These are phyloP conservation scores for Plebejus argus DNA, from an alignment of 2,888 invertebrate genomes.

Conservation along the genomic window DNA sequence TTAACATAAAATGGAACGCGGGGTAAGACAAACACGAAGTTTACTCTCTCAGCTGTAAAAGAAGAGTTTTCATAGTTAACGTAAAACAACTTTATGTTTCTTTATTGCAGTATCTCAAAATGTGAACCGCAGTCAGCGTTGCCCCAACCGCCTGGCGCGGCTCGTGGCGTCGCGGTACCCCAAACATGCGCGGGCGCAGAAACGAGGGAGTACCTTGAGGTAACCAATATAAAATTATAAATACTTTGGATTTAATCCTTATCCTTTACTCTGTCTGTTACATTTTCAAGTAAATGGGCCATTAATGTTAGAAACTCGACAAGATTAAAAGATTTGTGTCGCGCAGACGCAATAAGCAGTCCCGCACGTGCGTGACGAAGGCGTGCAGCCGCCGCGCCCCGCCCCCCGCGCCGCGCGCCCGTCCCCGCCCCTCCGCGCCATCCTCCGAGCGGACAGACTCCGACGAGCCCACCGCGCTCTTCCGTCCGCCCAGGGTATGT, in stretches of 20 bases:
- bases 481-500: slow-evolving; percentile 37
- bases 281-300: too few relatives aligned
- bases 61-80: too few relatives aligned
- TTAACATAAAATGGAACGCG: too few relatives aligned
- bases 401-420: slow-evolving; percentile 44
- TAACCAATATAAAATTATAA: slow-evolving; percentile 38
- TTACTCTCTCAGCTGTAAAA: slow-evolving; percentile 42
- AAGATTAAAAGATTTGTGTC: too few relatives aligned
- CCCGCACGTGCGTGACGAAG: slow-evolving; percentile 52
- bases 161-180: slow-evolving; percentile 87
- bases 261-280: too few relatives aligned
- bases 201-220: slow-evolving; percentile 67
- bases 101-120: slow-evolving; percentile 56
- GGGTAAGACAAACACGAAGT: not conserved
- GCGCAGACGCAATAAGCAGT: slow-evolving; percentile 61
- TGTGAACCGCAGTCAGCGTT: slow-evolving; percentile 70
- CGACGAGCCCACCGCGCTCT: slow-evolving; percentile 61
- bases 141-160: slow-evolving; percentile 86
- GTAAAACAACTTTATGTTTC: not conserved
- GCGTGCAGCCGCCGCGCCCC: slow-evolving; percentile 43
- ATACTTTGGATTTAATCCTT: not conserved
- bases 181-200: slow-evolving; percentile 83
- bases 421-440: slow-evolving; percentile 60
- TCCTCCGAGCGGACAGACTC: slow-evolving; percentile 72
- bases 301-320: too few relatives aligned